phyloP scores from a whole-genome alignment of 2,113 vertebrate genomes.

The Diadophis punctatus region DNA sequence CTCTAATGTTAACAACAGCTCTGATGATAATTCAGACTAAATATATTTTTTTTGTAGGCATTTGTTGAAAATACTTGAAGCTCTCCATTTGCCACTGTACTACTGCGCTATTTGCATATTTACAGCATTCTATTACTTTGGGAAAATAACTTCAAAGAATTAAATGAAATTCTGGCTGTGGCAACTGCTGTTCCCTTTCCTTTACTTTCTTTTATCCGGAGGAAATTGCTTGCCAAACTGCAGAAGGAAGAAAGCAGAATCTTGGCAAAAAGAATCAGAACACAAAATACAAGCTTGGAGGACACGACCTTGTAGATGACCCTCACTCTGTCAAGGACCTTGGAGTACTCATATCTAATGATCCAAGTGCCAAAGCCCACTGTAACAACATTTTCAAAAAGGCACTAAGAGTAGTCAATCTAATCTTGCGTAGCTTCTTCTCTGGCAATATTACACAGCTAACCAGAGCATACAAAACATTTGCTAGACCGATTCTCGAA shows the following conservation, averaged over 20 bases:
- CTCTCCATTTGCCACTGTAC: neutral
- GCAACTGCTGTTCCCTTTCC: neutral
- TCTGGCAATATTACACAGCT: too few species aligned
- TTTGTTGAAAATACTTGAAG: neutral
- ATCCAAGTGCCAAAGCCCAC: too few species aligned
- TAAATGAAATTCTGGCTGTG: neutral
- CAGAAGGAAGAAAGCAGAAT: neutral
- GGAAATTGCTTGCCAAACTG: neutral
- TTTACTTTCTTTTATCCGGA: neutral
- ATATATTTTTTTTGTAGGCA: rapidly evolving
- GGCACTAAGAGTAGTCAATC: too few species aligned
- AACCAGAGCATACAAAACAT: too few species aligned
- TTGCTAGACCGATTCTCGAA: too few species aligned
- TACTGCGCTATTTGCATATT: neutral
- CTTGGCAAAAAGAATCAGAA: too few species aligned
- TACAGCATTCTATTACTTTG: neutral
- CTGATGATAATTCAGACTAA: rapidly evolving
- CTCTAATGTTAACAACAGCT: conserved; percentile 39
- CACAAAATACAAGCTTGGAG: too few species aligned
- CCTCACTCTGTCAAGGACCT: too few species aligned
- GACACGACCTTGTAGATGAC: too few species aligned
- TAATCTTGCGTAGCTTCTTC: too few species aligned
- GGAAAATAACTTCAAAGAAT: neutral
- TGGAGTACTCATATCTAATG: too few species aligned
- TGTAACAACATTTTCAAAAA: too few species aligned